Conservation (phyloP, 1,140 invertebrate species). For the Aphidius ervi region DNA sequence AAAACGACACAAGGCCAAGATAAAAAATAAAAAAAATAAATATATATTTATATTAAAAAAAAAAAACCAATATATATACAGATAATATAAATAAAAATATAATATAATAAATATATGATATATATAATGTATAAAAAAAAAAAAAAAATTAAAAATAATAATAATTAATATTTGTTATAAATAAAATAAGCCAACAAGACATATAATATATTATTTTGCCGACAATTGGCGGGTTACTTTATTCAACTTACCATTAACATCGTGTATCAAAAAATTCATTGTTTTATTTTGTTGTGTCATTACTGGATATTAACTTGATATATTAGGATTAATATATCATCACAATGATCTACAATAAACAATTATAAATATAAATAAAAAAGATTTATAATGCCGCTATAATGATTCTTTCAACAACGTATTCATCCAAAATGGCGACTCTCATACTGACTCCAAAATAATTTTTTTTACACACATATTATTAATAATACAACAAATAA, state of each 20-base stretch:
- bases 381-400: constrained; percentile 43
- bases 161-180: no score
- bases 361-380: constrained; percentile 39
- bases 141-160: neutral
- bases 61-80: neutral
- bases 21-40: no score
- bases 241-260: constrained; percentile 59
- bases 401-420: constrained; percentile 37
- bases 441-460: constrained; percentile 23
- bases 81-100: no score
- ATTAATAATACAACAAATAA: constrained; percentile 33
- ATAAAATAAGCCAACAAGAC: no score
- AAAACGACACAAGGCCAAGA: neutral
- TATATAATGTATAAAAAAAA: neutral
- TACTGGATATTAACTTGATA: constrained; percentile 37
- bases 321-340: constrained; percentile 27
- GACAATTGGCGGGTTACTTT: constrained; percentile 46
- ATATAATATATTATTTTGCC: constrained; percentile 7
- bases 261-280: constrained; percentile 63
- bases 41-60: no score
- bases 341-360: constrained; percentile 31
- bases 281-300: constrained; percentile 62
- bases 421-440: constrained; percentile 58
- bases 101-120: neutral
- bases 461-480: no score